These are phyloP conservation scores for Sebastes vulpes DNA, from an alignment of 2,797 vertebrate species.

Conservation along the genomic window DNA sequence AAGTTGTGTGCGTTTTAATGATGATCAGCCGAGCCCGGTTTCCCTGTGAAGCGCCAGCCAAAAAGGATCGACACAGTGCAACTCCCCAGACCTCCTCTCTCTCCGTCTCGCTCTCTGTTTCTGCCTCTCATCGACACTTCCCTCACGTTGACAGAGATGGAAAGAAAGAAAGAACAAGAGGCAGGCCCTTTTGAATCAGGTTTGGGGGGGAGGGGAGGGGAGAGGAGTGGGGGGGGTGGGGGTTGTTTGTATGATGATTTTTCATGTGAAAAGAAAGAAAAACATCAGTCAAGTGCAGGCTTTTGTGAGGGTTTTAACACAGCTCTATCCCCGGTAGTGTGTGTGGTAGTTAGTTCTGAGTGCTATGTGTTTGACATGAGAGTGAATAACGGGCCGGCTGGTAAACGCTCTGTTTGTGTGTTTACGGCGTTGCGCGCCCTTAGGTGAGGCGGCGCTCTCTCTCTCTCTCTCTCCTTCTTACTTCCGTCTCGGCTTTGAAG, in stretches of 20 bases:
- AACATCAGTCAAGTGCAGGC: constrained; percentile 80
- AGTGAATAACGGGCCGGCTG: constrained; percentile 80
- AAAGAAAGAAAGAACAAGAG: constrained; percentile 77
- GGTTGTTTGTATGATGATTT: constrained; percentile 80
- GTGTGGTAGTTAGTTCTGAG: constrained; percentile 79
- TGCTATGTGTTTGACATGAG: constrained; percentile 82
- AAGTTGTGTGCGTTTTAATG: constrained; percentile 86
- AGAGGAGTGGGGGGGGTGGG: not conserved
- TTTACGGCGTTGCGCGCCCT: constrained; percentile 78
- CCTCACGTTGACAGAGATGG: constrained; percentile 80
- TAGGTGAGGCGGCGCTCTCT: constrained; percentile 65
- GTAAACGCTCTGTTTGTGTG: constrained; percentile 86
- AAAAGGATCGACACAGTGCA: constrained; percentile 82
- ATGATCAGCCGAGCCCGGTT: constrained; percentile 81
- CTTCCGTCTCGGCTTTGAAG: constrained; percentile 81
- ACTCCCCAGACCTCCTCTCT: constrained; percentile 81
- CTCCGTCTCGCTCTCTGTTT: constrained; percentile 33
- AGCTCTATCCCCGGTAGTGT: constrained; percentile 75
- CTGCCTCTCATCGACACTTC: constrained; percentile 75
- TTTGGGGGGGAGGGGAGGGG: constrained; percentile 19
- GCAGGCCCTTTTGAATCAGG: constrained; percentile 78
- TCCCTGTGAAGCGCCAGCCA: constrained; percentile 82
- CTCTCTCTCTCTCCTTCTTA: constrained; percentile 50
- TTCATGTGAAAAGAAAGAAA: constrained; percentile 81
- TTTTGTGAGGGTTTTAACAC: constrained; percentile 75